Percentiles rank a stretch among this genome's conserved stretches.
Evolutionary conservation across 2,797 vertebrate genomes (phyloP).

Genomic region (Sebastes oblongus): DNA sequence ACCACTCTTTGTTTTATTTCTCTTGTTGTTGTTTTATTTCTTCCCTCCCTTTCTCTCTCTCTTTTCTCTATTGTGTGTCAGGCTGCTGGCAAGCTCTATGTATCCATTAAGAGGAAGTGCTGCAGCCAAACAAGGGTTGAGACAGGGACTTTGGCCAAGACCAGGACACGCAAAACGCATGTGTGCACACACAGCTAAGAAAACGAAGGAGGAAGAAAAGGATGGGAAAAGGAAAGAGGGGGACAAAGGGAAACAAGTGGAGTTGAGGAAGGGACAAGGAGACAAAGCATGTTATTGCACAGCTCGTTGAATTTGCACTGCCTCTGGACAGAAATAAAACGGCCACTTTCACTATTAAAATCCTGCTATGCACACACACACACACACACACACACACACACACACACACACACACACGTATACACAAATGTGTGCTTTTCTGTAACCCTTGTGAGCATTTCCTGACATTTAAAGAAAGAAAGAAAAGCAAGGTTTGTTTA

Average conservation of each 20-base stretch:
- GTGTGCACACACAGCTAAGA: background rate
- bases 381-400: background rate
- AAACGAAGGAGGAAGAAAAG: background rate
- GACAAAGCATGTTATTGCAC: constrained; percentile 34
- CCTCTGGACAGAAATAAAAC: constrained; percentile 49
- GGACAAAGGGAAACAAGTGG: constrained; percentile 22
- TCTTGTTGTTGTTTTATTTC: background rate
- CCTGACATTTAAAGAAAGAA: background rate
- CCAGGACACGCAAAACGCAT: background rate
- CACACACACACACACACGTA: background rate
- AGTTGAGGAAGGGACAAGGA: constrained; percentile 34
- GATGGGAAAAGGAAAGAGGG: background rate
- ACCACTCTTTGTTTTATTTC: background rate
- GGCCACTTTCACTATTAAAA: constrained; percentile 11
- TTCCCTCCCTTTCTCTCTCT: background rate
- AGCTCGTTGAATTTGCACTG: constrained; percentile 32
- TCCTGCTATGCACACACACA: background rate
- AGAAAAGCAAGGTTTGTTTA: background rate
- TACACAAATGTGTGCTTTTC: background rate
- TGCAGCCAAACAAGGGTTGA: constrained; percentile 17
- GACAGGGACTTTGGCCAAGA: background rate
- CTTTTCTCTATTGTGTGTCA: constrained; percentile 45
- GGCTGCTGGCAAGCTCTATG: constrained; percentile 43
- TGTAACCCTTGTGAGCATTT: background rate
- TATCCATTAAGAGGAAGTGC: constrained; percentile 51